Conservation (phyloP, 2,888 invertebrate genomes). For the Doris montereyensis region DNA sequence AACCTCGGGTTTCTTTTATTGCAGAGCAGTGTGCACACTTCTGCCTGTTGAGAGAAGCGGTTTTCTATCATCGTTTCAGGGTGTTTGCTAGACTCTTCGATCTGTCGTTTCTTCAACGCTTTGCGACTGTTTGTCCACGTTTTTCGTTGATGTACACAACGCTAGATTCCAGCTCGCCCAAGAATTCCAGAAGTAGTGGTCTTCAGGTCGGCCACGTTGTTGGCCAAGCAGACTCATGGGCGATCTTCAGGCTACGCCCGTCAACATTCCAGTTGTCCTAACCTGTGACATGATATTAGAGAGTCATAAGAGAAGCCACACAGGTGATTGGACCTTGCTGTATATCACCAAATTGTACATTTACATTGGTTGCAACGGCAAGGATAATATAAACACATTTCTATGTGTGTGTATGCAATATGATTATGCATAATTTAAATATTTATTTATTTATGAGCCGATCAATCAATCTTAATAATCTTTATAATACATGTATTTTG, state of each 20-base stretch:
- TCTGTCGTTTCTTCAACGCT: no score
- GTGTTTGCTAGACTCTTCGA: background rate
- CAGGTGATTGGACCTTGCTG: no score
- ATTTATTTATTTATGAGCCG: no score
- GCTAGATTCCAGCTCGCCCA: constrained; percentile 33
- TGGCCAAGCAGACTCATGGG: constrained; percentile 1
- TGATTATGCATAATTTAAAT: no score
- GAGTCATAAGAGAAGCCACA: background rate
- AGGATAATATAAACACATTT: no score
- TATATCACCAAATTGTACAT: no score
- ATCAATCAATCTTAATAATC: no score
- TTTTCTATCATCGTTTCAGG: no score
- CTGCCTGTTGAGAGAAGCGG: no score
- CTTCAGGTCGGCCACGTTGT: constrained; percentile 33
- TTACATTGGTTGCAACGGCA: background rate
- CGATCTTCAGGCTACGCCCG: constrained; percentile 5
- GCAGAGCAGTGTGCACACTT: no score
- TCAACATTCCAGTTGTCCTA: constrained; percentile 4
- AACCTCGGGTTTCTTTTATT: no score
- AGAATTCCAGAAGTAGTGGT: constrained; percentile 10
- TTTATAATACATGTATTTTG: no score
- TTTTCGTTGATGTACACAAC: constrained; percentile 34
- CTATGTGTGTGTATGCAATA: constrained; percentile 7
- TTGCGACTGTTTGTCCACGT: constrained; percentile 29
- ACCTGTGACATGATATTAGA: constrained; percentile 23